Evolutionary conservation across 2,888 invertebrate species (phyloP).

Genomic region (Nemapogon koenigi): DNA sequence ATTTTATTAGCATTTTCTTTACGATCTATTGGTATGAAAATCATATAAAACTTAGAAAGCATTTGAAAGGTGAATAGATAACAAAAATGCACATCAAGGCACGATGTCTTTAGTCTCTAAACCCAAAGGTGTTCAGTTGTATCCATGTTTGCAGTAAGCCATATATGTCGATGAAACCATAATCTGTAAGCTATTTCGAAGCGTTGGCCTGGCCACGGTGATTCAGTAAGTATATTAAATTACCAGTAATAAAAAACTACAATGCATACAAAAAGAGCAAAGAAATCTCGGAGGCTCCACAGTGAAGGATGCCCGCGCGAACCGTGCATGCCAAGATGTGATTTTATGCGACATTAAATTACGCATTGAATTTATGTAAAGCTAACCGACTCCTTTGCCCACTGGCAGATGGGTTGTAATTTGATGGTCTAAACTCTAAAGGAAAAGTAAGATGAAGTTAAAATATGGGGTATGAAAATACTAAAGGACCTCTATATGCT

Average conservation of each 20-base stretch:
- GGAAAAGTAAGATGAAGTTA: slow-evolving; percentile 10
- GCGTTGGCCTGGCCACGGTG: slow-evolving; percentile 24
- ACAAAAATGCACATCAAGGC: too few species aligned
- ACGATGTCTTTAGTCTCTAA: too few species aligned
- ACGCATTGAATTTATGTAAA: slow-evolving; percentile 29
- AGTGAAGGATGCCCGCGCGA: slow-evolving; percentile 27
- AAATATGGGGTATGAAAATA: too few species aligned
- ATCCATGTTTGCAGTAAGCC: too few species aligned
- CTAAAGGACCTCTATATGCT: too few species aligned
- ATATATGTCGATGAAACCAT: too few species aligned
- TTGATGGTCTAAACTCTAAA: slow-evolving; percentile 9
- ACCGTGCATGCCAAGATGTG: slow-evolving; percentile 20
- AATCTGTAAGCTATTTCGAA: slow-evolving; percentile 26
- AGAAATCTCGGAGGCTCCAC: slow-evolving; percentile 16
- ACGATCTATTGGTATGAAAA: too few species aligned
- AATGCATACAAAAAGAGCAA: slow-evolving; percentile 26
- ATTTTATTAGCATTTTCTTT: too few species aligned
- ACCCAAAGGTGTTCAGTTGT: too few species aligned
- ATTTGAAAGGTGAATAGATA: too few species aligned
- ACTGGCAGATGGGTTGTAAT: slow-evolving; percentile 12
- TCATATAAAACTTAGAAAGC: too few species aligned
- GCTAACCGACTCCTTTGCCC: slow-evolving; percentile 15
- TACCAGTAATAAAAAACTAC: slow-evolving; percentile 42
- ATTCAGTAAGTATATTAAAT: slow-evolving; percentile 49
- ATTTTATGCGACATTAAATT: slow-evolving; percentile 42